phyloP scores from a whole-genome alignment of 2,797 vertebrate species.

The Rhinoraja longicauda region DNA sequence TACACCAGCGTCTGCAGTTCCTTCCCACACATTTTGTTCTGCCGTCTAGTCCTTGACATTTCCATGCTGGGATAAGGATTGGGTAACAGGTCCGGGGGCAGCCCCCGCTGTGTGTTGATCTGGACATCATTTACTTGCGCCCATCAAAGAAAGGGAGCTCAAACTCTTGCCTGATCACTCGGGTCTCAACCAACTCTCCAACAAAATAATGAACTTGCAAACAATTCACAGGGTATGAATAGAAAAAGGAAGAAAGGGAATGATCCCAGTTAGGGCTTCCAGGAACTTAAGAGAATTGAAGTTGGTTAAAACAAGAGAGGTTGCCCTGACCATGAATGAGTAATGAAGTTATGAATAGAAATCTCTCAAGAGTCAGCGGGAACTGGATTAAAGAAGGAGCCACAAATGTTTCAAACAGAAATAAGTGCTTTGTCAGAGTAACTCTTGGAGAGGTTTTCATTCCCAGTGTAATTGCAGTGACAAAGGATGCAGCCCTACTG shows the following conservation, averaged over 20 bases:
- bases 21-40: no score
- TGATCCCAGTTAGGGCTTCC: background rate
- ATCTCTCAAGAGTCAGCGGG: conserved; percentile 15
- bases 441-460: background rate
- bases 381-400: conserved; percentile 16
- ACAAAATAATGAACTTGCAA: conserved; percentile 25
- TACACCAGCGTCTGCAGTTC: no score
- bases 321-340: conserved; percentile 4
- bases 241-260: background rate
- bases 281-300: background rate
- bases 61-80: no score
- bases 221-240: conserved; percentile 7
- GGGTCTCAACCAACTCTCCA: conserved; percentile 20
- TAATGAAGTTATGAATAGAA: conserved; percentile 20
- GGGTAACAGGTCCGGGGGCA: background rate
- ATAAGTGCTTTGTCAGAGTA: conserved; percentile 19
- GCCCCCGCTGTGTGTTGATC: background rate
- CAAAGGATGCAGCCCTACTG: conserved; percentile 26
- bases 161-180: background rate
- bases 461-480: conserved; percentile 8
- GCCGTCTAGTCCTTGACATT: no score
- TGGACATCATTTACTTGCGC: background rate
- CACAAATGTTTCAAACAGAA: conserved; percentile 32
- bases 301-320: conserved; percentile 5
- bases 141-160: background rate